phyloP scores from a whole-genome alignment of 2,797 vertebrate species.

The Mormyrops boulengeri region DNA sequence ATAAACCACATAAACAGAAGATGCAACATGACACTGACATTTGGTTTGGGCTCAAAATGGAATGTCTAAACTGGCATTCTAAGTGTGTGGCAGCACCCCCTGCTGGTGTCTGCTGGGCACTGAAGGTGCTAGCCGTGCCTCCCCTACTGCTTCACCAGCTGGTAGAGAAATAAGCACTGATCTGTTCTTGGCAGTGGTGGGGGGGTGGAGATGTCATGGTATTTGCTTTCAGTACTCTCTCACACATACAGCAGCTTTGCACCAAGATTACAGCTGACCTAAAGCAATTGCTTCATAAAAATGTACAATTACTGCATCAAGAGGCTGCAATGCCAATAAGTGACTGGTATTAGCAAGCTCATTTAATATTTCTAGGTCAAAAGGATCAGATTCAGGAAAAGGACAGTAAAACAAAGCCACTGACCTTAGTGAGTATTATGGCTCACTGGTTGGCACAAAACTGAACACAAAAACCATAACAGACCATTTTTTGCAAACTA shows the following conservation, averaged over 20 bases:
- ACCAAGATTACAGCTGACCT: neutral
- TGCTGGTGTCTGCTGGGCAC: neutral
- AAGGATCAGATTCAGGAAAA: neutral
- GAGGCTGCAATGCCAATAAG: neutral
- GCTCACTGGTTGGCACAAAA: neutral
- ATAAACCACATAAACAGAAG: neutral
- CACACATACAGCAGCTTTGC: neutral
- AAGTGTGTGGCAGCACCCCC: constrained; percentile 3
- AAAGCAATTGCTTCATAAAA: neutral
- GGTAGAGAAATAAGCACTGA: neutral
- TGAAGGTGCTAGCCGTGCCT: neutral
- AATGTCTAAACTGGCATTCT: constrained; percentile 4
- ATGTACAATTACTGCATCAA: neutral
- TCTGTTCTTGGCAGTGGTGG: neutral
- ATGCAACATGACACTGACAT: neutral
- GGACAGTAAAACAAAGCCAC: neutral
- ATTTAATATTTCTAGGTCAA: neutral
- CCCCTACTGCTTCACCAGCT: neutral
- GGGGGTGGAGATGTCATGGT: neutral
- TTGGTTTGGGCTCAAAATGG: neutral
- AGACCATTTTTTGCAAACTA: neutral
- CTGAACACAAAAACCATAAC: neutral
- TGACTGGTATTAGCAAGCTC: neutral
- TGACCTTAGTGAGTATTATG: neutral
- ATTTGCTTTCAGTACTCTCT: constrained; percentile 1